These are phyloP conservation scores for Acropternis orthonyx DNA, from an alignment of 2,797 vertebrate species.

Conservation along the genomic window DNA sequence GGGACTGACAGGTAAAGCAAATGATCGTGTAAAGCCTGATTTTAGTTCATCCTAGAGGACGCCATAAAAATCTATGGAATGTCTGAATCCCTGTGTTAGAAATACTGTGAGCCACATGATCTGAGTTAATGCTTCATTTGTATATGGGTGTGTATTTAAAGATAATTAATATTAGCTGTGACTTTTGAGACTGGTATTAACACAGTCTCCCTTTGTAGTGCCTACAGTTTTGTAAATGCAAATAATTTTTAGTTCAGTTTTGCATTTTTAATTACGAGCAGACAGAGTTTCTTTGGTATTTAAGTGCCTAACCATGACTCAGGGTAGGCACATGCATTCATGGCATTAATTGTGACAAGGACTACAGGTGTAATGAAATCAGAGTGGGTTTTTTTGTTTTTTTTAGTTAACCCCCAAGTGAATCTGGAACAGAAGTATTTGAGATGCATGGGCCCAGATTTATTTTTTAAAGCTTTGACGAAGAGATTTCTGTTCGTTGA, in stretches of 20 bases:
- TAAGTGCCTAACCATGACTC: slow-evolving; percentile 30
- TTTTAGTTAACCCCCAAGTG: neutral
- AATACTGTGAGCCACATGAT: neutral
- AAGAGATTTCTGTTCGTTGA: neutral
- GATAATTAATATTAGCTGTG: slow-evolving; percentile 61
- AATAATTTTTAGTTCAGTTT: slow-evolving; percentile 33
- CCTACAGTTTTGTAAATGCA: slow-evolving; percentile 49
- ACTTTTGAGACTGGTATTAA: slow-evolving; percentile 56
- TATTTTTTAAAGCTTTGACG: neutral
- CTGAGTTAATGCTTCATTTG: slow-evolving; percentile 22
- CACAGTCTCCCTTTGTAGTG: slow-evolving; percentile 41
- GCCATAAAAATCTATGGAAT: neutral
- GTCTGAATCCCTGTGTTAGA: neutral
- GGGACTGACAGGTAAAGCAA: neutral
- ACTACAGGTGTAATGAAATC: slow-evolving; percentile 20
- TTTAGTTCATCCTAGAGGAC: neutral
- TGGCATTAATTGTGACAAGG: neutral
- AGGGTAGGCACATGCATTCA: neutral
- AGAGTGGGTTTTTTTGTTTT: neutral
- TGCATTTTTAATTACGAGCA: slow-evolving; percentile 50
- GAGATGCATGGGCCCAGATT: neutral
- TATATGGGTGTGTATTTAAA: slow-evolving; percentile 37
- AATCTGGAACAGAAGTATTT: neutral
- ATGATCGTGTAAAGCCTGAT: neutral
- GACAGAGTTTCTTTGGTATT: slow-evolving; percentile 36